Evolutionary conservation across 1,140 invertebrate genomes (phyloP).

Genomic region (Zaprionus taronus): DNA sequence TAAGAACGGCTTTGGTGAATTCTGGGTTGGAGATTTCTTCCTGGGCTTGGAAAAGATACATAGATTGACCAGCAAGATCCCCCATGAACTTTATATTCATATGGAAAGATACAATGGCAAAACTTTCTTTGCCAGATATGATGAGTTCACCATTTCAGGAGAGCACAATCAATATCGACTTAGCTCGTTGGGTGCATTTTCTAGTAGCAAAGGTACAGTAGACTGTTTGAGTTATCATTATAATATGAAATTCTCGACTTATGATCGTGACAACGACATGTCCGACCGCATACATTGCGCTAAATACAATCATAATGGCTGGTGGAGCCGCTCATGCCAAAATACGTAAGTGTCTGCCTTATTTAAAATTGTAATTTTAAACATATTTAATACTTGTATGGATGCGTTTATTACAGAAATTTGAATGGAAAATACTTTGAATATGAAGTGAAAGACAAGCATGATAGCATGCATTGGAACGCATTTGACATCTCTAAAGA

Average conservation of each 20-base stretch:
- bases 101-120: not conserved
- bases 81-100: not conserved
- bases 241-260: not conserved
- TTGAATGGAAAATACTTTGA: too few relatives aligned
- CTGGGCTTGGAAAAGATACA: not conserved
- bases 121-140: not conserved
- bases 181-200: not conserved
- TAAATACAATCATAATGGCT: too few relatives aligned
- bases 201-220: too few relatives aligned
- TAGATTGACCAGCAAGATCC: not conserved
- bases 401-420: too few relatives aligned
- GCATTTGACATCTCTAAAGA: too few relatives aligned
- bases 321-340: too few relatives aligned
- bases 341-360: too few relatives aligned
- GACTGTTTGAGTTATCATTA: not conserved
- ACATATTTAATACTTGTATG: too few relatives aligned
- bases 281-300: too few relatives aligned
- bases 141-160: not conserved
- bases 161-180: not conserved
- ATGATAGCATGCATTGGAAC: too few relatives aligned
- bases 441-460: too few relatives aligned
- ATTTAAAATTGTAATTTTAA: too few relatives aligned
- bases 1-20: not conserved
- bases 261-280: not conserved
- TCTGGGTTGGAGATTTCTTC: not conserved